phyloP scores from a whole-genome alignment of 2,888 invertebrate genomes.

The Zaprionus lineosus region DNA sequence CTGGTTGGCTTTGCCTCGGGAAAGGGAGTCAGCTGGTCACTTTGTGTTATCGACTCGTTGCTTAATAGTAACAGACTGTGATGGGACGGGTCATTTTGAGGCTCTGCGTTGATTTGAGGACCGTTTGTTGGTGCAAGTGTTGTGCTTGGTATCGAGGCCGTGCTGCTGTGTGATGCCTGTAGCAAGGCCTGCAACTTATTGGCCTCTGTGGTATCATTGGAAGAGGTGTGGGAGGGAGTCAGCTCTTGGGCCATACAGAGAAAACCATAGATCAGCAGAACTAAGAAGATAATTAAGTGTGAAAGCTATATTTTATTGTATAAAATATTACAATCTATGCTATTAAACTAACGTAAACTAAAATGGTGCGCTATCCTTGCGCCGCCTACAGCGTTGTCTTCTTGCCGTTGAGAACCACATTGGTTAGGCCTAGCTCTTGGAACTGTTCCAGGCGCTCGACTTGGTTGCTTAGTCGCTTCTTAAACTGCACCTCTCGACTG shows the following conservation, averaged over 20 bases:
- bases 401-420: slow-evolving; percentile 62
- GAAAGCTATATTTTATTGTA: slow-evolving; percentile 65
- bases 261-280: slow-evolving; percentile 25
- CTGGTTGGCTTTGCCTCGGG: too few relatives aligned
- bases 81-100: too few relatives aligned
- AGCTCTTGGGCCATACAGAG: slow-evolving; percentile 10
- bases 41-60: too few relatives aligned
- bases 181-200: slow-evolving; percentile 14
- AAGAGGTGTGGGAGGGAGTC: not conserved
- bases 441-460: slow-evolving; percentile 66
- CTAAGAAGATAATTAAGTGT: slow-evolving; percentile 20
- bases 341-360: slow-evolving; percentile 30
- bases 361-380: slow-evolving; percentile 11
- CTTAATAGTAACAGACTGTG: too few relatives aligned
- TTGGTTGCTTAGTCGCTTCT: slow-evolving; percentile 61
- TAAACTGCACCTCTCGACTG: slow-evolving; percentile 67
- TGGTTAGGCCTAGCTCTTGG: slow-evolving; percentile 52
- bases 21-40: too few relatives aligned
- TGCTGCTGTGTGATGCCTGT: not conserved
- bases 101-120: too few relatives aligned
- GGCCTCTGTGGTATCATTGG: slow-evolving; percentile 9
- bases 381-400: slow-evolving; percentile 35
- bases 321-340: slow-evolving; percentile 59
- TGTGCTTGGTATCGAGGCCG: slow-evolving; percentile 11
- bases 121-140: not conserved